Evolutionary conservation across 2,113 vertebrate species (phyloP), one percentile per base, ranked within the genome.

Genomic region (Hyaena hyaena): DNA sequence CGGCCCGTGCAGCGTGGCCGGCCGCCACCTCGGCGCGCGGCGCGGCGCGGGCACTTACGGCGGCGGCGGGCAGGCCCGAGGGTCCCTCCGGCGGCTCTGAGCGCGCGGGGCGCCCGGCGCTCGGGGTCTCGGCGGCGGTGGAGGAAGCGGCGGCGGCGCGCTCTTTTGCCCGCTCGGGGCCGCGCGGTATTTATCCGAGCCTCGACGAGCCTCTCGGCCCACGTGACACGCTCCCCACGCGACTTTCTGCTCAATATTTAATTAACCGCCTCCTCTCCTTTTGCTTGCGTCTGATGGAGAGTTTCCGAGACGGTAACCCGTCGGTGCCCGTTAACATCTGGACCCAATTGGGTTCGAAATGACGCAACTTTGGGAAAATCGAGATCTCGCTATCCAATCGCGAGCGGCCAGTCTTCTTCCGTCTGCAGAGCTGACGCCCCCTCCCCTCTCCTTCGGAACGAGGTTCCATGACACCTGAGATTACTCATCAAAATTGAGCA

Each of bases 211-310:
- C 61, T 26, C 71, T 7, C n/a, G 53, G n/a, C 83, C 96, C 98
- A 98, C 97, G 98, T 98, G 98, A 98, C 94, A 12, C 80, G 48
- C 97, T 87, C 98, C 97, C 98, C 97, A 95, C 96, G 87, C 93
- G 93, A 97, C 96, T 96, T 97, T 97, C 96, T 96, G 93, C 97
- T 98, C 97, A 97, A 96, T 98, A 97, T 98, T 98, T 97, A 92
- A 98, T 98, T 96, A 97, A 91, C 96, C 92, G 82, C 95, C 93
- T 88, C 95, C 97, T 89, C 93, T 48, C 83, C 90, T 43, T 66
- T 73, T 10, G 85, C 96, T 95, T 95, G 96, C 95, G 93, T 97
- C 95, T 88, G 96, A 93, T 91, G 33, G 96, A 96, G 97, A 94
- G 93, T 96, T 96, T 98, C 97, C 96, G 93, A 97, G 97, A 95